Base-by-base conservation (phyloP, 2,797 vertebrate species). In the Mallotus villosus region DNA sequence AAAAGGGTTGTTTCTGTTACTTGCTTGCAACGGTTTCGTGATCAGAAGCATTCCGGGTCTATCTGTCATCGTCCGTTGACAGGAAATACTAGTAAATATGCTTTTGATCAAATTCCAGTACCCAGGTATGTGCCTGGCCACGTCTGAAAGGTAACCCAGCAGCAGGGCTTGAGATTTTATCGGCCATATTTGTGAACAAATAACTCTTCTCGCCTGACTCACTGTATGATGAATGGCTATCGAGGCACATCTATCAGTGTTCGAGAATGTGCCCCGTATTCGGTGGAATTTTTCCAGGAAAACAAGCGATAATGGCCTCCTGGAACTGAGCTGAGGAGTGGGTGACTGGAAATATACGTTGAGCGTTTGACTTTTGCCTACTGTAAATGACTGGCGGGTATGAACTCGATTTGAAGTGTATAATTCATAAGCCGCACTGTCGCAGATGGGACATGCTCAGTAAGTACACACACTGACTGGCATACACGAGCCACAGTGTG, bases 21-120 rank as follows among this genome's bases (percentile, higher is more conserved):
- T 68, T 87, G 82, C 76, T 86, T 87, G 82, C 77, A 86, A 88
- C 80, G 81, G 72, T 84, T 87, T 77, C 68, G 70, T 83, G 88
- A 93, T 93, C 90, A 91, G 85, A 92, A 86, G 84, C 85, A 92
- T 93, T 91, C 90, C 87, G 80, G 77, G 63, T 62, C 73, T 84
- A 86, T 91, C 92, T 89, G 82, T 91, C 89, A 90, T 90, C 90
- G 64, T 74, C 77, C 82, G 74, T 83, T 85, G 85, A 90, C 81
- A 78, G 88, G 87, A 90, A 89, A 85, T 86, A 80, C 85, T 81
- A 81, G 87, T 90, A 89, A 93, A 91, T 91, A 87, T 89, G 89
- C 79, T 73, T 82, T 79, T 89, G 92, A 93, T 93, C 90, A 93
- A 82, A 91, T 92, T 91, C 90, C 89, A 79, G 85, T 82, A 76